Conservation (phyloP, 1,140 invertebrate species). For the Cherax destructor region DNA sequence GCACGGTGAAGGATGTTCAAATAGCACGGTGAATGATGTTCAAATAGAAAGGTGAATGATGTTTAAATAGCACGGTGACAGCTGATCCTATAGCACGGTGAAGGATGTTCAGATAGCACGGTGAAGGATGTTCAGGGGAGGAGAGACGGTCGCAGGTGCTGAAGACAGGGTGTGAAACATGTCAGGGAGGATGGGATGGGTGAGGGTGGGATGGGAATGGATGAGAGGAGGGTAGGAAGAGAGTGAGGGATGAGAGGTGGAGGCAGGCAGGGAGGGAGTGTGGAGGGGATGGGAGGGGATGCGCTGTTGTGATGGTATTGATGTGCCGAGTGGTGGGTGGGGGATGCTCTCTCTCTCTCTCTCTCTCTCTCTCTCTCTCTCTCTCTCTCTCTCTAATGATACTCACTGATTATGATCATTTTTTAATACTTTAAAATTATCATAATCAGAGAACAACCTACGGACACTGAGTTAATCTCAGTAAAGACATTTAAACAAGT, state of each 20-base stretch:
- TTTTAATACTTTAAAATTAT: neutral
- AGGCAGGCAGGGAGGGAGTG: too few relatives aligned
- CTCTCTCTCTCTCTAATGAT: neutral
- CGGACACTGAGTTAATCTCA: neutral
- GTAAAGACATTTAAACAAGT: neutral
- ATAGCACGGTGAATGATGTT: neutral
- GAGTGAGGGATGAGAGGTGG: neutral
- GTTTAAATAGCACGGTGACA: neutral
- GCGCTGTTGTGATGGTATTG: neutral
- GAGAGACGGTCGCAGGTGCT: too few relatives aligned
- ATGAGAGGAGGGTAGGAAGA: too few relatives aligned
- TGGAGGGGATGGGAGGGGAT: neutral
- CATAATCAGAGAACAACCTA: too few relatives aligned
- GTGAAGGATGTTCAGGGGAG: neutral
- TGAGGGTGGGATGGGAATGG: too few relatives aligned
- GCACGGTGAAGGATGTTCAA: neutral
- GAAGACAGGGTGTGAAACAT: neutral
- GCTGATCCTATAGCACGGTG: neutral
- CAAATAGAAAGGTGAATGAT: too few relatives aligned
- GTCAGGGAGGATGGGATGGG: neutral
- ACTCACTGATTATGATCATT: neutral
- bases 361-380: slow-evolving; percentile 5
- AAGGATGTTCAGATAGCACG: neutral
- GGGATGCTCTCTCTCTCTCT: neutral
- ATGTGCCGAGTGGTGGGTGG: neutral